Base-by-base conservation (phyloP, 2,888 invertebrate genomes). In the Neoascia interrupta region DNA sequence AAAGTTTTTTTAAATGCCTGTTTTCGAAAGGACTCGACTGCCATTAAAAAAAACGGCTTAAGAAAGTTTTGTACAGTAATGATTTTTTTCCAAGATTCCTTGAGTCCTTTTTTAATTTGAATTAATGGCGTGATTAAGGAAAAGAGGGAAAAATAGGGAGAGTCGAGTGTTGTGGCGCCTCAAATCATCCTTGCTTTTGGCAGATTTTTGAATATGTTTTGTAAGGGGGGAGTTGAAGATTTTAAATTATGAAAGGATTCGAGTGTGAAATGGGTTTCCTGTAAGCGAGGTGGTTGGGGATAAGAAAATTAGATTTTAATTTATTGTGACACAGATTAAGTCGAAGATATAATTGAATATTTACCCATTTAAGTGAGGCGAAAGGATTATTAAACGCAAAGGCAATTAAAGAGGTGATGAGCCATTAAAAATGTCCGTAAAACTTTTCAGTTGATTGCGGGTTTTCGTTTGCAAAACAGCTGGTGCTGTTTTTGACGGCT, bases 281-380 rank as follows among this genome's bases (percentile, higher is more conserved):
- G 10, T n/a, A 26, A 8, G 3, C 1, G 56, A 10, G 39, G 5
- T 16, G 8, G 1, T 8, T 21, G 15, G 16, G 39, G 41, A 36
- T 16, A n/a, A 23, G 23, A 47, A 47, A 70, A 76, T 64, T 70
- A 64, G 70, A 64, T 64, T 64, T 76, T 76, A 70, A 76, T 70
- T 76, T 69, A 75, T 76, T 58, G 49, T 58, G 70, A 64, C 75
- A 69, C 58, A 70, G 70, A 76, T 64, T 70, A 70, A 43, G 69
- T 43, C 37, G 23, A 58, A 45, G 68, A 61, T 43, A 61, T 56
- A 75, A 69, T 75, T 75, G 74, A 54, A 75, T 61, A 75, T 49
- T 26, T 51, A 51, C 4, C 10, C 5, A 15, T 5, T 1, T n/a
- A 16, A 16, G 31, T 15, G 1, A 18, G 39, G 1, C 2, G n/a